Conservation (phyloP, 2,888 invertebrate genomes). For the Venustoraphidia nigricollis region DNA sequence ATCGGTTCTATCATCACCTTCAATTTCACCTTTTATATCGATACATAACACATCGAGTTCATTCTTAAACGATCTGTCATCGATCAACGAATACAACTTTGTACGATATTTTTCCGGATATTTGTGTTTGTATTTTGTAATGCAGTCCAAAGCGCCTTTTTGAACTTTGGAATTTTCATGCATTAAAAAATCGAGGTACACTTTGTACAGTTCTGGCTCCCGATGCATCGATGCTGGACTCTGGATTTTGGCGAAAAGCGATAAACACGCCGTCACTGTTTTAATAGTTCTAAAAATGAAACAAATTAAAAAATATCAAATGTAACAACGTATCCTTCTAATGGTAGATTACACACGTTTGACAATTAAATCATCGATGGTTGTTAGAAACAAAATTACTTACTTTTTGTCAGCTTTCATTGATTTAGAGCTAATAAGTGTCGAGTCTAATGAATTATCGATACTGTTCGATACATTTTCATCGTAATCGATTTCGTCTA, state of each 20-base stretch:
- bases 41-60: constrained; percentile 71
- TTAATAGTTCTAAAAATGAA: constrained; percentile 22
- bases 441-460: constrained; percentile 6
- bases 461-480: constrained; percentile 1
- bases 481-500: too few species aligned
- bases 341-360: too few species aligned
- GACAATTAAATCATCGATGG: too few species aligned
- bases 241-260: constrained; percentile 61
- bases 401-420: constrained; percentile 17
- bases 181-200: constrained; percentile 67
- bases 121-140: constrained; percentile 73
- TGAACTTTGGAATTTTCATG: constrained; percentile 69
- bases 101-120: constrained; percentile 65
- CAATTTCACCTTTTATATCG: constrained; percentile 46
- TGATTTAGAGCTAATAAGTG: background rate
- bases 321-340: too few species aligned
- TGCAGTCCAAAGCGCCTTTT: constrained; percentile 70
- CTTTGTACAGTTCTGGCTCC: constrained; percentile 55
- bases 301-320: background rate
- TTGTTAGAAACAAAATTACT: constrained; percentile 7
- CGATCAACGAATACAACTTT: constrained; percentile 62
- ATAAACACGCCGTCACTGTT: constrained; percentile 47
- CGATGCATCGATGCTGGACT: constrained; percentile 68
- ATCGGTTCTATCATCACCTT: too few species aligned
- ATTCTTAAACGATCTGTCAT: constrained; percentile 77